These are phyloP conservation scores for Cyprinodon variegatus DNA, from an alignment of 2,113 vertebrate species.

Conservation along the genomic window DNA sequence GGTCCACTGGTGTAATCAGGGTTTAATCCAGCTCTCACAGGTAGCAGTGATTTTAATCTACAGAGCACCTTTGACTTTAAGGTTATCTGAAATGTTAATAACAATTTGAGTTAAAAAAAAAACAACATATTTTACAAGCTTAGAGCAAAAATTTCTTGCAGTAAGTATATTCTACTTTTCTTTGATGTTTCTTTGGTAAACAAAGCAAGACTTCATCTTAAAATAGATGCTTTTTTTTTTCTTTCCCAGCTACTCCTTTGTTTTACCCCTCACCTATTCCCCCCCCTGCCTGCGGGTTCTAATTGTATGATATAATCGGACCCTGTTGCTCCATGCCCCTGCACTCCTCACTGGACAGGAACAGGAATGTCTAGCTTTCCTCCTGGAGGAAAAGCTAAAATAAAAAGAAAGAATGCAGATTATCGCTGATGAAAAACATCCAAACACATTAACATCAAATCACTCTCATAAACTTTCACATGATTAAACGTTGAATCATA, in stretches of 20 bases:
- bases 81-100: not conserved
- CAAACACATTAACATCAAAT: slow-evolving; percentile 25
- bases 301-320: slow-evolving; percentile 51
- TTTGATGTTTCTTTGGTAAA: not conserved
- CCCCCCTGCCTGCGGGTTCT: slow-evolving; percentile 21
- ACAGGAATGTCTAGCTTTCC: slow-evolving; percentile 56
- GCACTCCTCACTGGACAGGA: slow-evolving; percentile 52
- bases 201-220: not conserved
- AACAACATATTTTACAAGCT: not conserved
- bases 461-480: slow-evolving; percentile 21
- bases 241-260: not conserved
- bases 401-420: not conserved
- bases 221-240: not conserved
- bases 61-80: not conserved
- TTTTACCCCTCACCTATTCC: slow-evolving; percentile 2
- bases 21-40: not conserved
- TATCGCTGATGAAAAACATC: slow-evolving; percentile 13
- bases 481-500: not conserved
- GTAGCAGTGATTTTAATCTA: not conserved
- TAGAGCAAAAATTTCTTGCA: not conserved
- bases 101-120: not conserved
- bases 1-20: not conserved
- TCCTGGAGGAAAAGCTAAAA: not conserved
- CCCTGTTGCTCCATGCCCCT: slow-evolving; percentile 31
- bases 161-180: not conserved